Percentiles rank a stretch among this genome's conserved stretches.
Conservation (phyloP, 2,113 vertebrate genomes). For the Alligator mississippiensis region DNA sequence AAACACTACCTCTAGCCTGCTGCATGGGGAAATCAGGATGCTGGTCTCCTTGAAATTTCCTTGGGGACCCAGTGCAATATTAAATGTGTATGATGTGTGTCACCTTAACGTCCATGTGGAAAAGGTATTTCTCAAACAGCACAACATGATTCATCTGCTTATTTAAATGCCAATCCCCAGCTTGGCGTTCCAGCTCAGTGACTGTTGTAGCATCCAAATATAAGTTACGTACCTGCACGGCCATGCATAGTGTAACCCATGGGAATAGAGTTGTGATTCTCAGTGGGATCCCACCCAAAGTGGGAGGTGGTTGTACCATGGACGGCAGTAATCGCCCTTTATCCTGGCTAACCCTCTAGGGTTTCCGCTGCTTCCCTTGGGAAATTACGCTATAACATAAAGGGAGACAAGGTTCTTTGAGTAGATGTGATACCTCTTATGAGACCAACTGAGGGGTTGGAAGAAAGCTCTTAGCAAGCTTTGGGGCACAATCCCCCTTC, state of each 20-base stretch:
- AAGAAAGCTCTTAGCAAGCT: too few species aligned
- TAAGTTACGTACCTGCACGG: neutral
- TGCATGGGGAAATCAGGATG: neutral
- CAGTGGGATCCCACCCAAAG: neutral
- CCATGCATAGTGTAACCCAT: neutral
- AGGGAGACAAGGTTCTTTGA: too few species aligned
- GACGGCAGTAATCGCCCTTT: too few species aligned
- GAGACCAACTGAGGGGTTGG: too few species aligned
- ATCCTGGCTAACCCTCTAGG: neutral
- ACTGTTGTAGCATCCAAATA: slow-evolving; percentile 19
- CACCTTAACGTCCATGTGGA: slow-evolving; percentile 21
- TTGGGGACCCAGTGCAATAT: slow-evolving; percentile 26
- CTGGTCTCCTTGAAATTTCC: neutral
- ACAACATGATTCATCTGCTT: slow-evolving; percentile 30
- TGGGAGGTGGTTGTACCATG: neutral
- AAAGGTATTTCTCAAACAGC: slow-evolving; percentile 35
- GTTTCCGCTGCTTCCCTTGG: neutral
- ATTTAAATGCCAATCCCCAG: slow-evolving; percentile 36
- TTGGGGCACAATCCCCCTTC: too few species aligned
- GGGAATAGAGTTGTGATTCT: slow-evolving; percentile 3
- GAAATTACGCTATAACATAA: neutral
- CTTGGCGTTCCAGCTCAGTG: slow-evolving; percentile 47
- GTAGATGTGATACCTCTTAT: too few species aligned
- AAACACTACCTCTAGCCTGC: neutral
- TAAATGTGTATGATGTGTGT: neutral